Evolutionary conservation across 2,797 vertebrate genomes (phyloP).

Genomic region (Malacoraja senta): DNA sequence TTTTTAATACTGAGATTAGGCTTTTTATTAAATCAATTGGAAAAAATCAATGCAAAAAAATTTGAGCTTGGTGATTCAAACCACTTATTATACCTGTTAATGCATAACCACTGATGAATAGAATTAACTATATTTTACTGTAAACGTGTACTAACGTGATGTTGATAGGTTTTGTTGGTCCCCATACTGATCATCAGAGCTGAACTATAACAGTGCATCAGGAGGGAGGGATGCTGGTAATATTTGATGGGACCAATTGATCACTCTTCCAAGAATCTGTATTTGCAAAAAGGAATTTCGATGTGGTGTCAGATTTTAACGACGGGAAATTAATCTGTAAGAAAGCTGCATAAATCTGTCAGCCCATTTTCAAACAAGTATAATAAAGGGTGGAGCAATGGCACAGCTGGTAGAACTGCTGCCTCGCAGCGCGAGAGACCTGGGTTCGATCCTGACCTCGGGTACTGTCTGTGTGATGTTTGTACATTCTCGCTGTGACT

Average conservation of each 20-base stretch:
- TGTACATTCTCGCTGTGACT: too few species aligned
- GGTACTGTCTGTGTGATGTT: too few species aligned
- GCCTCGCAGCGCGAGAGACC: too few species aligned
- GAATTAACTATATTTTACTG: conserved; percentile 5
- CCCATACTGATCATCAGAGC: neutral
- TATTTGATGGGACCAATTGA: neutral
- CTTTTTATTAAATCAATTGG: neutral
- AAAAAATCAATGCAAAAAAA: conserved; percentile 26
- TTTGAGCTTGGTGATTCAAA: conserved; percentile 20
- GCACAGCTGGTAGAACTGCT: too few species aligned
- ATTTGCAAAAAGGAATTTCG: conserved; percentile 2
- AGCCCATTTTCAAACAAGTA: neutral
- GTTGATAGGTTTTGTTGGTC: neutral
- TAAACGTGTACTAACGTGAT: neutral
- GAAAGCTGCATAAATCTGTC: neutral
- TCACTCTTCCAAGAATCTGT: neutral
- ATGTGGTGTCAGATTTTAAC: neutral
- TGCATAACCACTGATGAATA: neutral
- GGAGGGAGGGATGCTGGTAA: neutral
- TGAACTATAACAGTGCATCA: neutral
- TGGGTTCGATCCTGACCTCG: too few species aligned
- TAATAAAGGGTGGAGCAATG: neutral
- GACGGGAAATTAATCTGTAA: neutral
- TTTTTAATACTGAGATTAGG: conserved; percentile 31
- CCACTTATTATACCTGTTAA: conserved; percentile 6